Percentiles rank a stretch among this genome's conserved stretches.
phyloP scores from a whole-genome alignment of 1,140 invertebrate species.

The Polyergus mexicanus region DNA sequence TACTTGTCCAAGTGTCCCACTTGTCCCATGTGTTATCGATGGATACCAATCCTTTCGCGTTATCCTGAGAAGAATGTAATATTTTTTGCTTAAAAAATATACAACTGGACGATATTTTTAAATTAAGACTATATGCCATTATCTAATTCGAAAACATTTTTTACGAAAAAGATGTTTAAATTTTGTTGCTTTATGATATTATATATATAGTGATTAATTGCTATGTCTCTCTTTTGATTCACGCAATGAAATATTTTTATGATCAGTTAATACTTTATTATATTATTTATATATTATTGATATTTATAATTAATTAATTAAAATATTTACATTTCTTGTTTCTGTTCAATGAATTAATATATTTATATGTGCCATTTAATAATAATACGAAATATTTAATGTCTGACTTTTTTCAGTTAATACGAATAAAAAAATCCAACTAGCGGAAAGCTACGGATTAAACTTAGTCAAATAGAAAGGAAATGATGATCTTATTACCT shows the following conservation, averaged over 20 bases:
- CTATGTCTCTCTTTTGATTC: background rate
- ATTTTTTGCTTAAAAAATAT: background rate
- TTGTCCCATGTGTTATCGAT: constrained; percentile 76
- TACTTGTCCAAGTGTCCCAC: constrained; percentile 76
- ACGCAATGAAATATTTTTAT: too few relatives aligned
- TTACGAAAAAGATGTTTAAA: background rate
- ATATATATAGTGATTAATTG: background rate
- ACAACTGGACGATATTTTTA: background rate
- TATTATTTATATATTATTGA: background rate
- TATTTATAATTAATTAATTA: background rate
- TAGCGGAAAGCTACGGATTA: background rate
- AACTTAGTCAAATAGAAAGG: background rate
- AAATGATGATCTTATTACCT: constrained; percentile 78
- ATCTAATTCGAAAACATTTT: background rate
- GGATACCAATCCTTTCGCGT: constrained; percentile 73
- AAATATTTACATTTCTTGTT: constrained; percentile 1
- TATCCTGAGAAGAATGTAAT: constrained; percentile 74
- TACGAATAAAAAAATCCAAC: background rate
- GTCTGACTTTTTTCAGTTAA: background rate
- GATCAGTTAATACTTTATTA: background rate
- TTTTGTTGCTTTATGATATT: background rate
- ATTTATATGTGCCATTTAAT: too few relatives aligned
- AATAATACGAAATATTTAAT: background rate
- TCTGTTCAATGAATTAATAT: background rate
- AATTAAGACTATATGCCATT: background rate